Evolutionary conservation across 2,888 invertebrate genomes (phyloP).

Genomic region (Synanthedon formicaeformis): DNA sequence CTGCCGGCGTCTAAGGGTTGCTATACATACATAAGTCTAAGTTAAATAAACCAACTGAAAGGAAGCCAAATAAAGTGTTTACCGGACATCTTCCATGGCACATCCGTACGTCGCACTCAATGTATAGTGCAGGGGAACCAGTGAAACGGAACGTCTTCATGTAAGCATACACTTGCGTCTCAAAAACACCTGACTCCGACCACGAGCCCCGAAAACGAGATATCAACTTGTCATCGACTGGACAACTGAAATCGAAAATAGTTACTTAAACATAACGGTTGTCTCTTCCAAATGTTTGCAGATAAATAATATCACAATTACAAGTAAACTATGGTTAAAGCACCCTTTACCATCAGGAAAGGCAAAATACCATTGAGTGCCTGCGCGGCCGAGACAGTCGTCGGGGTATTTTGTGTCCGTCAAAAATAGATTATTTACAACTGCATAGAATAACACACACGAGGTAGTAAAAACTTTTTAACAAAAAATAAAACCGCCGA

Average conservation of each 20-base stretch:
- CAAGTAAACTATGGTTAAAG: no score
- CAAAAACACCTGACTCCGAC: slow-evolving; percentile 90
- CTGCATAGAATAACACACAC: no score
- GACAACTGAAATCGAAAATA: slow-evolving; percentile 72
- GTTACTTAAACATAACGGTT: no score
- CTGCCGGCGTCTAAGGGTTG: not conserved
- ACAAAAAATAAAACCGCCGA: no score
- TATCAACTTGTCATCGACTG: slow-evolving; percentile 92
- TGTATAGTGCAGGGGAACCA: slow-evolving; percentile 92
- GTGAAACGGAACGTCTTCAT: slow-evolving; percentile 96
- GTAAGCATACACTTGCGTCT: slow-evolving; percentile 94
- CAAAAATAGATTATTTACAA: no score
- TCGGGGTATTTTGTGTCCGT: no score
- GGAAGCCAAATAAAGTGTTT: slow-evolving; percentile 28
- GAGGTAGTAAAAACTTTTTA: no score
- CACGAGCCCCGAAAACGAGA: slow-evolving; percentile 94
- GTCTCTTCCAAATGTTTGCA: no score
- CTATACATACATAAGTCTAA: not conserved
- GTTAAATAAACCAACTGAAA: not conserved
- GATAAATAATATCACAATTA: no score
- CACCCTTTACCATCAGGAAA: no score
- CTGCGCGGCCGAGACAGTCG: no score
- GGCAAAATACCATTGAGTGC: no score
- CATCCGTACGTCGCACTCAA: slow-evolving; percentile 95
- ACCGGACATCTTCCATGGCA: slow-evolving; percentile 95